Evolutionary conservation across 2,797 vertebrate species (phyloP), one percentile per base, ranked within the genome.

Genomic region (Alcedo quadribrachys): DNA sequence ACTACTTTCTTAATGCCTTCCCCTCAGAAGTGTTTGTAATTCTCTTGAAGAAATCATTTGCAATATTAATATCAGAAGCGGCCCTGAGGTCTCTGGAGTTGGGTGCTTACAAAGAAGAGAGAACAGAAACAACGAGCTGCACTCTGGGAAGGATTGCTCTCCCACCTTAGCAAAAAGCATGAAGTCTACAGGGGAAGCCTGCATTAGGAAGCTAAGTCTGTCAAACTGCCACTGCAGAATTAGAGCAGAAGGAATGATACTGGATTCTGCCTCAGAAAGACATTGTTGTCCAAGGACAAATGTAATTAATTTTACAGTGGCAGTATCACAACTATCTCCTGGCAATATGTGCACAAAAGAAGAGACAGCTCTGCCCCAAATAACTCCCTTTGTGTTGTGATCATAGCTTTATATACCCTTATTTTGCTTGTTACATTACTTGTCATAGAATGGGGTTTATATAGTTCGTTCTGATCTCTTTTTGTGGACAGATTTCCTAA

Each of bases 31-130:
- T 42, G 30, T 82, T 51, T 83, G 28, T 24, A 43, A 42, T 73
- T 89, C 40, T 71, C 15, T 68, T 89, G 71, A 71, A 69, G 70
- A 92, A 89, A 50, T 42, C 51, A 63, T 60, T 87, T 86, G 57
- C 18, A 81, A 3, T 61, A 12, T 42, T 68, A 63, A 60, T 32
- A n/a, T 46, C 20, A 42, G 54, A 57, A 83, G 22, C 32, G 5
- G 16, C 19, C 13, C 50, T 51, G 66, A 57, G n/a, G 8, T 78
- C 28, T 71, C 69, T 65, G 0, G 0, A 5, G 8, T 19, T 82
- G 69, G 25, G 54, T 30, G 62, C 60, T 87, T 27, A 50, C 2
- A 4, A 55, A 73, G 37, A 50, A 66, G 45, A 48, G 17, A 33
- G 70, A 75, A 32, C 16, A 51, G 57, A 45, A 70, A 33, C 1